These are phyloP conservation scores for Lepidocyrtoides sp. DNA, from an alignment of 2,888 invertebrate species.

Conservation along the genomic window DNA sequence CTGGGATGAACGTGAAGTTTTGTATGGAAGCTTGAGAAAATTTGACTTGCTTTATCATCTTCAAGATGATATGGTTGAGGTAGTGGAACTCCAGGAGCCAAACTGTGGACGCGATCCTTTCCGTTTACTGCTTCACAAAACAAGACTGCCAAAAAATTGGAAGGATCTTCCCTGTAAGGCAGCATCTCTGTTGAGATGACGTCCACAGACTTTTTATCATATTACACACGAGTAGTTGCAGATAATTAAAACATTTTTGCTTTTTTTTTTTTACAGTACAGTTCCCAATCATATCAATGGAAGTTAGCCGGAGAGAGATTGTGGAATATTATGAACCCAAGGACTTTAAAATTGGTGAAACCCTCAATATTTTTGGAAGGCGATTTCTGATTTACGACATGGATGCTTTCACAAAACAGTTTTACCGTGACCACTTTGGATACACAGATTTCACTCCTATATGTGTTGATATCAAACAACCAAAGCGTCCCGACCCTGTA, in stretches of 20 bases:
- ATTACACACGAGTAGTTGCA: too few species aligned
- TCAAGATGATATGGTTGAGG: slow-evolving; percentile 93
- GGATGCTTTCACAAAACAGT: slow-evolving; percentile 93
- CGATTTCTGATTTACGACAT: slow-evolving; percentile 92
- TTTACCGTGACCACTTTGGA: slow-evolving; percentile 89
- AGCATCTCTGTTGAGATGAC: background rate
- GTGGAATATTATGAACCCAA: slow-evolving; percentile 92
- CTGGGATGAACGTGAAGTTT: slow-evolving; percentile 87
- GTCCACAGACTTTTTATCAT: too few species aligned
- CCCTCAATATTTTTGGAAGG: slow-evolving; percentile 87
- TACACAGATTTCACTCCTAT: slow-evolving; percentile 85
- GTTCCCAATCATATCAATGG: slow-evolving; percentile 91
- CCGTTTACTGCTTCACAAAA: slow-evolving; percentile 91
- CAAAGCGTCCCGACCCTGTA: slow-evolving; percentile 75
- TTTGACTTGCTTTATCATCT: slow-evolving; percentile 93
- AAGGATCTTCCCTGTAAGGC: slow-evolving; percentile 88
- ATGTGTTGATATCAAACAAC: slow-evolving; percentile 85
- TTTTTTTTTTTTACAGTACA: slow-evolving; percentile 87
- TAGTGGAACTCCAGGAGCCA: slow-evolving; percentile 91
- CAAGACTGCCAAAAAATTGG: slow-evolving; percentile 92
- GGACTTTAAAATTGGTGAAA: slow-evolving; percentile 89
- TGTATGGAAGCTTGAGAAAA: slow-evolving; percentile 87
- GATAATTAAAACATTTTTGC: too few species aligned
- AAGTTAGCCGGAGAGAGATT: slow-evolving; percentile 91
- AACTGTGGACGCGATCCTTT: slow-evolving; percentile 93